These are phyloP conservation scores for Caenorhabditis imperialis DNA, from an alignment of 2,888 invertebrate genomes.

Conservation along the genomic window DNA sequence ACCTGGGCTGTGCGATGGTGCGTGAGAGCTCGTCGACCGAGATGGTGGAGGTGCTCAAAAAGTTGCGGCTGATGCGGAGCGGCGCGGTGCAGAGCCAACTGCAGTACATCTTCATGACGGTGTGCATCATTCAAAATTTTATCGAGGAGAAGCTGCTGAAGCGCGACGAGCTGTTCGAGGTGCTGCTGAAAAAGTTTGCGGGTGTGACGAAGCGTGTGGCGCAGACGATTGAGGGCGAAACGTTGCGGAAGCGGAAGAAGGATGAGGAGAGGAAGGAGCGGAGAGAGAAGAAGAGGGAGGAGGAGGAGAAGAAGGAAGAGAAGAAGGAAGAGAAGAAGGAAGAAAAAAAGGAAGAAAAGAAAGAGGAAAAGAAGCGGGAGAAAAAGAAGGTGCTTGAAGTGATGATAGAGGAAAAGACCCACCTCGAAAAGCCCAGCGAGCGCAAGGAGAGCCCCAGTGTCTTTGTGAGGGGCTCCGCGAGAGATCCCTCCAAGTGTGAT, in stretches of 20 bases:
- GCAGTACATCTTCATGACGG: conserved; percentile 36
- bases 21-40: conserved; percentile 15
- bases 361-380: conserved; percentile 1
- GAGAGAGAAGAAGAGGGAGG: conserved; percentile 14
- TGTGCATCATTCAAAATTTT: conserved; percentile 25
- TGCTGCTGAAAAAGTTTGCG: conserved; percentile 30
- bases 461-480: too few species aligned
- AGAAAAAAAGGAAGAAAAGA: conserved; percentile 8
- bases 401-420: too few species aligned
- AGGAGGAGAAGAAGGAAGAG: conserved; percentile 9
- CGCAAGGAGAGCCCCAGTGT: too few species aligned
- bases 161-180: conserved; percentile 9
- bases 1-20: conserved; percentile 27
- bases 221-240: conserved; percentile 4
- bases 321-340: conserved; percentile 9
- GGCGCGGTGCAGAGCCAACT: conserved; percentile 49
- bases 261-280: conserved; percentile 10
- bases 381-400: too few species aligned
- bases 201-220: conserved; percentile 22
- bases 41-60: conserved; percentile 24
- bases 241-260: conserved; percentile 3
- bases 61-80: conserved; percentile 40
- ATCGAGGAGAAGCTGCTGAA: conserved; percentile 34
- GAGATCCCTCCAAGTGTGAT: too few species aligned
- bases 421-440: too few species aligned